Conservation (phyloP, 2,113 vertebrate genomes). For the Theristicus caerulescens region DNA sequence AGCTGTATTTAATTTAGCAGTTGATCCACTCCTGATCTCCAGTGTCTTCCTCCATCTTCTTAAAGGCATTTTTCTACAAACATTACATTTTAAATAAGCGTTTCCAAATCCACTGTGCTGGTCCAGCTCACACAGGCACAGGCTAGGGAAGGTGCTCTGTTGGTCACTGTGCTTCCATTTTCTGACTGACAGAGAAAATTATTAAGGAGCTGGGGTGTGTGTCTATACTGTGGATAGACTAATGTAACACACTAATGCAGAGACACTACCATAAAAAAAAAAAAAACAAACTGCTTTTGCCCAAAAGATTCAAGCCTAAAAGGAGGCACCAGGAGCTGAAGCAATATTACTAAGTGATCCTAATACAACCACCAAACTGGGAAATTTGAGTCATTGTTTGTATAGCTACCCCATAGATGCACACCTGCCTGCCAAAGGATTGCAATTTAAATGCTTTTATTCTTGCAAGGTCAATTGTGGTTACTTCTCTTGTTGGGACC, state of each 20-base stretch:
- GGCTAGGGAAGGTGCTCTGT: not conserved
- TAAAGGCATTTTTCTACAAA: conserved; percentile 8
- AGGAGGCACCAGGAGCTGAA: not conserved
- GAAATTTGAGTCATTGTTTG: conserved; percentile 36
- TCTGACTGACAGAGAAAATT: not conserved
- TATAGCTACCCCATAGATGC: not conserved
- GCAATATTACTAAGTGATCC: not conserved
- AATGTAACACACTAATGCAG: not conserved
- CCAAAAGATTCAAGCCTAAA: not conserved
- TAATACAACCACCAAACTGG: not conserved
- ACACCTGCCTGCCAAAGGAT: not conserved
- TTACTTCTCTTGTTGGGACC: not conserved
- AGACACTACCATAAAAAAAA: not conserved
- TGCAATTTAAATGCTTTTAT: conserved; percentile 9
- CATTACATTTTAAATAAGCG: not conserved
- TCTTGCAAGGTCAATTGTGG: conserved; percentile 21
- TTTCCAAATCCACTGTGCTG: not conserved
- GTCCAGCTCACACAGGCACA: not conserved
- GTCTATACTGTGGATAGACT: not conserved
- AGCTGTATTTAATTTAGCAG: conserved; percentile 20
- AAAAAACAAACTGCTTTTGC: not conserved
- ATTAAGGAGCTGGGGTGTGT: not conserved
- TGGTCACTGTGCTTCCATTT: not conserved
- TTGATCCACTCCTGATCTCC: not conserved
- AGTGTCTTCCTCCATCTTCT: not conserved